Evolutionary conservation across 2,797 vertebrate species (phyloP), one percentile per base, ranked within the genome.

Genomic region (Bradypodion pumilum): DNA sequence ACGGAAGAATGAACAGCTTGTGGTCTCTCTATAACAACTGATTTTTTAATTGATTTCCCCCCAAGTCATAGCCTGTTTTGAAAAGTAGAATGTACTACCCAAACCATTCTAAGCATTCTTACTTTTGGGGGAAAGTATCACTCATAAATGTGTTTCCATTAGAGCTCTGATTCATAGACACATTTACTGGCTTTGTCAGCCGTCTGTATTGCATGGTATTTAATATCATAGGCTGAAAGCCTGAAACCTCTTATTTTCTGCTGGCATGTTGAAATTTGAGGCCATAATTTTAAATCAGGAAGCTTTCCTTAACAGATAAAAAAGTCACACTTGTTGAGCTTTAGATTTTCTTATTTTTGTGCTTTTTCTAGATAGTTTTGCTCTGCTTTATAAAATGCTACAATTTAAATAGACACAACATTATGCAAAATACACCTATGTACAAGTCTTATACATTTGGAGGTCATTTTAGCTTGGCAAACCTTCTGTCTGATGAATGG

Each of bases 161-260:
- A 87, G 82, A 90, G 86, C 87, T 85, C 85, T 84, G 86, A 86
- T 90, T 92, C 91, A 89, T 87, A 89, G 78, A 81, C 82, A 73
- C 65, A 52, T 81, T 85, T 85, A 70, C 73, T 70, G 73, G 52
- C 65, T 81, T 85, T 81, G 78, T 76, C 52, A 77, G 65, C 42
- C 19, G 42, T 70, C 59, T 81, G 73, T 74, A 49, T 76, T 69
- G 72, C 78, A 76, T 62, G 65, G 73, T 81, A 75, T 85, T 81
- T 85, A 85, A 81, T 76, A 85, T 85, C 84, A 85, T 81, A 70
- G 78, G 73, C 84, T 81, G 84, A 69, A 85, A 85, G 78, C 78
- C 73, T 62, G 63, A 85, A 85, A 77, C 79, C 78, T 81, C 79
- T 85, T 70, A 81, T 81, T 85, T 81, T 76, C 84, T 76, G 65